Conservation (phyloP, 2,113 vertebrate species). For the Rhinichthys klamathensis region DNA sequence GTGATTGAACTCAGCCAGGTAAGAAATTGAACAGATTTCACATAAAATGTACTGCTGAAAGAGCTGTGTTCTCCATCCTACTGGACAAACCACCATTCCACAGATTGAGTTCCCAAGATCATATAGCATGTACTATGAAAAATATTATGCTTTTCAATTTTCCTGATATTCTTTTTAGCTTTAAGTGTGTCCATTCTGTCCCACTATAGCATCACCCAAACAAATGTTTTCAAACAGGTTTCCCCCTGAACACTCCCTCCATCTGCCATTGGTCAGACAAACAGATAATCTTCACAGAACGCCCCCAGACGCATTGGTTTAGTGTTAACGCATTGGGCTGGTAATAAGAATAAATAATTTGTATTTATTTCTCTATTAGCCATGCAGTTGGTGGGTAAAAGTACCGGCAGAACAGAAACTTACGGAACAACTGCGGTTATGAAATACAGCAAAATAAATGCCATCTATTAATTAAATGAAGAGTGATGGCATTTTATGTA, state of each 20-base stretch:
- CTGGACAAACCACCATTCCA: not conserved
- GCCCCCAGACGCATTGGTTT: not conserved
- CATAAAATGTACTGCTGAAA: not conserved
- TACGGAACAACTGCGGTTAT: not conserved
- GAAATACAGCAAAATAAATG: not conserved
- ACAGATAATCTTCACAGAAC: not conserved
- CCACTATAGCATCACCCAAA: not conserved
- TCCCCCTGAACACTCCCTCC: not conserved
- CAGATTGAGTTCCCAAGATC: not conserved
- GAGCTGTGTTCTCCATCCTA: not conserved
- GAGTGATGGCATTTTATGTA: not conserved
- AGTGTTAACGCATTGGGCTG: not conserved
- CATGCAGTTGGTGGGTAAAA: not conserved
- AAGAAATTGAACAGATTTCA: constrained; percentile 33
- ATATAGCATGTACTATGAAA: not conserved
- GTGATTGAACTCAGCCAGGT: constrained; percentile 93
- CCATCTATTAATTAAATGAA: not conserved
- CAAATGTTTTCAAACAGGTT: not conserved
- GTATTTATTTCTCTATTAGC: not conserved
- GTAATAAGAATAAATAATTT: too few species aligned
- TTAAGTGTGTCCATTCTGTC: not conserved
- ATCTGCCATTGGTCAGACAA: not conserved
- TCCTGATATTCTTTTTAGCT: not conserved
- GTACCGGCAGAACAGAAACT: not conserved
- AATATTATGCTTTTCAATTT: not conserved